Evolutionary conservation across 1,140 invertebrate genomes (phyloP), one percentile per base, ranked within the genome.

Genomic region (Sogatella furcifera): DNA sequence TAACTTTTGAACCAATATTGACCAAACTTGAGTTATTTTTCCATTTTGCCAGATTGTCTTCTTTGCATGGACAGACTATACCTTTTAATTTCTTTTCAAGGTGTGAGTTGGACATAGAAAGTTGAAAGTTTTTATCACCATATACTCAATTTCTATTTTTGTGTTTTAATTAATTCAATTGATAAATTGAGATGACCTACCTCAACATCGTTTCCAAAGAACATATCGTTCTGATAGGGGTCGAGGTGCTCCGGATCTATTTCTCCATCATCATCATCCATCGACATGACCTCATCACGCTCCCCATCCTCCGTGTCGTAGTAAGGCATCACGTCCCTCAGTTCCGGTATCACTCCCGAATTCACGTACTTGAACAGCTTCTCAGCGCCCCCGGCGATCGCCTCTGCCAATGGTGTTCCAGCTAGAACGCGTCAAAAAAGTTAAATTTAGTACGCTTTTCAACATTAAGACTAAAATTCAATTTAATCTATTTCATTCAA

Each of bases 271-370:
- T 19, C 13, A 43, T 43, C 31, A 49, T 53, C 19, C 44, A 58
- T 58, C 46, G 31, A 38, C 19, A 52, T 55, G 24, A 28, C 38
- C 9, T 54, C 46, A 6, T 64, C 41, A n/a, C 56, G 28, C n/a
- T 56, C 57, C 8, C 22, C 19, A 24, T 66, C 64, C 19, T 52
- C 44, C 1, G 31, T 28, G 55, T 64, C 62, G 11, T 63, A 65
- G 44, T 68, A 61, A 52, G 76, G 84, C 66, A 88, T 83, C 1
- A 89, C 81, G 68, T 90, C 88, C 46, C 82, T 78, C 28, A 90
- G 66, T 69, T 90, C 86, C 70, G 88, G 85, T 58, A 90, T 80
- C 71, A 86, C 85, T 46, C 88, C 88, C 6, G 85, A 84, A 64
- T 83, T 80, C 15, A 90, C 84, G 60, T 83, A 83, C 70, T 83